Conservation (phyloP, 2,113 vertebrate genomes). For the Cairina moschata region DNA sequence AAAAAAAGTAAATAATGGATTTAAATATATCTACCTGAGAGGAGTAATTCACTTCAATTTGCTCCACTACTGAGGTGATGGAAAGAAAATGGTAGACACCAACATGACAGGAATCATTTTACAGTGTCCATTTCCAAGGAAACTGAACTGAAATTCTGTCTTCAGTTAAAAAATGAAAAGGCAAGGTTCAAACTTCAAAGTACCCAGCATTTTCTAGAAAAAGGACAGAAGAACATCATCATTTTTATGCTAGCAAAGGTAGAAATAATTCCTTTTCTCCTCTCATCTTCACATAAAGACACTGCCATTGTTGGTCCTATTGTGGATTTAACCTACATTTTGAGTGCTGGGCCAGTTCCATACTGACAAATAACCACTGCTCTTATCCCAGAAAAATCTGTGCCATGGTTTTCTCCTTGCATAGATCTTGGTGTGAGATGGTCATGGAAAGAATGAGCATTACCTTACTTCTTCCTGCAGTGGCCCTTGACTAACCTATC, state of each 20-base stretch:
- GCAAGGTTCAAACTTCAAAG: not conserved
- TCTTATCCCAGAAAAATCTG: not conserved
- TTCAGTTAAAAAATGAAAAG: not conserved
- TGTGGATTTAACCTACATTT: conserved; percentile 25
- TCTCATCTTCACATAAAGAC: conserved; percentile 1
- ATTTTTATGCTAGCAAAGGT: conserved; percentile 34
- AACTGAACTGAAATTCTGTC: not conserved
- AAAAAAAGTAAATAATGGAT: not conserved
- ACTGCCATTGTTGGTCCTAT: not conserved
- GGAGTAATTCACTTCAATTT: not conserved
- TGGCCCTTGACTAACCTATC: not conserved
- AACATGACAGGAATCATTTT: not conserved
- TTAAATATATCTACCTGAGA: not conserved
- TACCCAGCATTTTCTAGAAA: not conserved
- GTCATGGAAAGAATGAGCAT: not conserved
- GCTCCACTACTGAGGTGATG: not conserved
- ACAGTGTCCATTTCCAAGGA: not conserved
- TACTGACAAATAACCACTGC: conserved; percentile 17
- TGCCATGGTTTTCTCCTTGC: not conserved
- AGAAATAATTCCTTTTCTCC: conserved; percentile 11
- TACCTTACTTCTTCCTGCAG: not conserved
- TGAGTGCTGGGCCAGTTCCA: not conserved
- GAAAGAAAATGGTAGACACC: not conserved
- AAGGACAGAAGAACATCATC: not conserved
- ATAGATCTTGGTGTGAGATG: not conserved